Base-by-base conservation (phyloP, 2,113 vertebrate genomes). In the Apistogramma diplotaenia region DNA sequence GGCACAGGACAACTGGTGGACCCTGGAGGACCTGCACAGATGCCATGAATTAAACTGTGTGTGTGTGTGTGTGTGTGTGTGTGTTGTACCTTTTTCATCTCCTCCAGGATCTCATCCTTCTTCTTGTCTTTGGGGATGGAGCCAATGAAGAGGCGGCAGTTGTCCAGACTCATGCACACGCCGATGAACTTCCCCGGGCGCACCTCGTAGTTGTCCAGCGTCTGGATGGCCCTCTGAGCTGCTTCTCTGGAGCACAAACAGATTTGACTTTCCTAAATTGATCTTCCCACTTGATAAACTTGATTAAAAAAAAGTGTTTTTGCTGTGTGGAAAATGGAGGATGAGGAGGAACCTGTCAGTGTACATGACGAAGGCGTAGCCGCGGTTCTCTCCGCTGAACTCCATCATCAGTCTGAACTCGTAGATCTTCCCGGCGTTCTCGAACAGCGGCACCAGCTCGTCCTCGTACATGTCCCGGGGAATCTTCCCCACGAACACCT, bases 351-450 rank as follows among this genome's bases (percentile, higher is more conserved):
- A 83, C 83, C 89, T 93, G 71, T 93, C 94, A 74, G 97, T 97
- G 80, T 97, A 99, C 97, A 97, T 99, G 77, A 99, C 96, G 88
- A 99, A 99, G 74, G 97, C 98, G 74, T 99, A 99, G 90, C 98
- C 98, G 35, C 98, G 94, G 93, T 99, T 99, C 88, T 98, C 96
- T 49, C 98, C 98, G 40, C 96, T 98, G 93, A 99, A 99, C 89
- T 99, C 97, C 98, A 99, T 97, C 98, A 99, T 99, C 85, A 99
- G 93, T 16, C 98, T 94, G 92, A 99, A 96, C 93, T 98, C 98
- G 67, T 99, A 99, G 91, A 99, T 97, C 61, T 88, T 92, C 4
- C 98, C 98, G 33, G 96, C 97, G 81, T 91, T 94, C 93, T 97
- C 96, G 0, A 99, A 99, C 86, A 99, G 94, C 43, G 98, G 98